Evolutionary conservation across 2,113 vertebrate species (phyloP).

Genomic region (Vanacampus margaritifer): DNA sequence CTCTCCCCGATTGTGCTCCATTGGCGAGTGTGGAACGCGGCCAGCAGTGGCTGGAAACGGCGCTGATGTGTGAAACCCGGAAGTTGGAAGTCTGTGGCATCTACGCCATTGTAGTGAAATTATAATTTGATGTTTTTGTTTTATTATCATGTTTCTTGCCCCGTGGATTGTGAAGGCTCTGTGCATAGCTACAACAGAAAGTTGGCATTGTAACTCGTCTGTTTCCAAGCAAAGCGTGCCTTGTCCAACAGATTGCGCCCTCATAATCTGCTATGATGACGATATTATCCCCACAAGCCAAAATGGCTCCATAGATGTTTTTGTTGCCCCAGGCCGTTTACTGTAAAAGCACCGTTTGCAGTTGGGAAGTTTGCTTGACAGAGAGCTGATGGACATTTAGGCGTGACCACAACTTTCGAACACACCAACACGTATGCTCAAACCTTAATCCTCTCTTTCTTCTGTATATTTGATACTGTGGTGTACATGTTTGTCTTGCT

Average conservation of each 20-base stretch:
- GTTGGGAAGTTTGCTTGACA: too few relatives aligned
- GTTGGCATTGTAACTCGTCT: not conserved
- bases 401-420: not conserved
- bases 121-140: too few relatives aligned
- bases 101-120: too few relatives aligned
- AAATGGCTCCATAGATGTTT: not conserved
- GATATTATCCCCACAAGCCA: not conserved
- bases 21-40: too few relatives aligned
- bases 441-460: slow-evolving; percentile 49
- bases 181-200: not conserved
- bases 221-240: not conserved
- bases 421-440: not conserved
- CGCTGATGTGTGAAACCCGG: too few relatives aligned
- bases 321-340: not conserved
- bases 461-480: slow-evolving; percentile 53
- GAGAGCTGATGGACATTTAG: not conserved
- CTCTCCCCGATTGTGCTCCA: too few relatives aligned
- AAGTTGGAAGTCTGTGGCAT: too few relatives aligned
- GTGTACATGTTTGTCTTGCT: slow-evolving; percentile 53
- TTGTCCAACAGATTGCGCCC: not conserved
- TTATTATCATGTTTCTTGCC: too few relatives aligned
- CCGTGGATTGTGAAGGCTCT: too few relatives aligned
- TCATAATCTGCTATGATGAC: not conserved
- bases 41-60: too few relatives aligned
- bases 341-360: not conserved